These are phyloP conservation scores for Drosophila arizonae DNA, from an alignment of 1,140 invertebrate genomes.

Conservation along the genomic window DNA sequence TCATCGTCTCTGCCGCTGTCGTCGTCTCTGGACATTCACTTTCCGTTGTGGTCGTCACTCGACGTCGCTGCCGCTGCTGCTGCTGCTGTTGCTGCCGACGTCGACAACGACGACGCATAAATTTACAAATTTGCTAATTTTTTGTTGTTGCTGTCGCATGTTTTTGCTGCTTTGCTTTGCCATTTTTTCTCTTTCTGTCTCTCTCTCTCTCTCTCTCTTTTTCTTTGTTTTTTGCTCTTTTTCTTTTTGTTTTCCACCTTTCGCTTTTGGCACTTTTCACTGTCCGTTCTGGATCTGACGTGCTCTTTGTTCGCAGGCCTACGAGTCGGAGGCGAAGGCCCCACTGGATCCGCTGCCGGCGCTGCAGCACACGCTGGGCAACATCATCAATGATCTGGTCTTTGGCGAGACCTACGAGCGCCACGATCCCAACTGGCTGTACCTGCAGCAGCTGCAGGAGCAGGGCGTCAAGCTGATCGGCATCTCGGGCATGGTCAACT, in stretches of 20 bases:
- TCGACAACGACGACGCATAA: conserved; percentile 39
- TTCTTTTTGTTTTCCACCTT: conserved; percentile 18
- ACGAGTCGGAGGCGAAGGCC: conserved; percentile 26
- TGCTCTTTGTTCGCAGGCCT: conserved; percentile 20
- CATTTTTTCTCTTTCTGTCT: neutral
- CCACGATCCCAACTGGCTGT: conserved; percentile 89
- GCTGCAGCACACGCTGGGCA: conserved; percentile 89
- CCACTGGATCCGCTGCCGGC: conserved; percentile 61
- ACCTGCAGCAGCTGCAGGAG: conserved; percentile 89
- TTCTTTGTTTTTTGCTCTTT: neutral
- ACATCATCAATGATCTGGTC: conserved; percentile 89
- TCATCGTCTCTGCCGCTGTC: conserved; percentile 7
- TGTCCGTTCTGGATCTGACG: conserved; percentile 7
- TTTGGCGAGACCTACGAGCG: conserved; percentile 88
- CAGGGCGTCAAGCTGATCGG: conserved; percentile 91
- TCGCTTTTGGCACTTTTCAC: conserved; percentile 35
- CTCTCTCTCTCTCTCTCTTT: neutral
- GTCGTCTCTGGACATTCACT: conserved; percentile 44
- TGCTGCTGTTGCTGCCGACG: conserved; percentile 3
- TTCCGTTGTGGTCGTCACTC: conserved; percentile 46
- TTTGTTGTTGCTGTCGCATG: neutral
- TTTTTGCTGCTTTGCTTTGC: conserved; percentile 14
- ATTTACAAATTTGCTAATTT: conserved; percentile 62
- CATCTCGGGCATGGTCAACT: conserved; percentile 91
- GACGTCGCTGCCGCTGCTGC: conserved; percentile 23